Evolutionary conservation across 2,888 invertebrate genomes (phyloP).

Genomic region (Tetrapedia diversipes): DNA sequence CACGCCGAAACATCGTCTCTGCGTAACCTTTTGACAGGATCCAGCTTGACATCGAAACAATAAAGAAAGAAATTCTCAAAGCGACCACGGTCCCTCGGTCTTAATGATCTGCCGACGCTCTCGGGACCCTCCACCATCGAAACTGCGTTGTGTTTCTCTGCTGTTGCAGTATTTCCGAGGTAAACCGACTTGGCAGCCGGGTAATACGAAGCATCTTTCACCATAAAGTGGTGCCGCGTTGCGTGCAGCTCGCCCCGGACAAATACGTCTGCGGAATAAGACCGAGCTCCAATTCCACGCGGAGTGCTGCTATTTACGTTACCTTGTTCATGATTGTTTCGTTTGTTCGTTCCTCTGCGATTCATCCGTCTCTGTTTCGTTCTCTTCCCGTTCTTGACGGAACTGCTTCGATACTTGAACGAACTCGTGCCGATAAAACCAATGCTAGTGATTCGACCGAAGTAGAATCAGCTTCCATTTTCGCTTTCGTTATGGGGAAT

Average conservation of each 20-base stretch:
- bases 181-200: conserved; percentile 52
- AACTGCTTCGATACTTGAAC: conserved; percentile 13
- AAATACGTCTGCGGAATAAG: conserved; percentile 63
- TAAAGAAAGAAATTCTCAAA: background rate
- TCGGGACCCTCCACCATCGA: conserved; percentile 23
- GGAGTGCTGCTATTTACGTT: conserved; percentile 64
- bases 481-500: background rate
- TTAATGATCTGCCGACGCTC: conserved; percentile 20
- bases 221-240: conserved; percentile 58
- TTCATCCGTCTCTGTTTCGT: background rate
- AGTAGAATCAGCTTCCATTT: background rate
- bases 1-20: too few species aligned
- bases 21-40: too few species aligned
- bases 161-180: conserved; percentile 37
- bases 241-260: conserved; percentile 54
- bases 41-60: too few species aligned
- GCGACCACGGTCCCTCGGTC: background rate
- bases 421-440: background rate
- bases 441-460: background rate
- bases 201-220: conserved; percentile 63
- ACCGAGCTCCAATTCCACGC: conserved; percentile 60
- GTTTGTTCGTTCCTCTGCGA: conserved; percentile 28
- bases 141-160: conserved; percentile 24
- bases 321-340: conserved; percentile 43
- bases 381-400: background rate